Percentiles rank a stretch among this genome's conserved stretches.
Evolutionary conservation across 2,797 vertebrate species (phyloP).

Genomic region (Spizella passerina): DNA sequence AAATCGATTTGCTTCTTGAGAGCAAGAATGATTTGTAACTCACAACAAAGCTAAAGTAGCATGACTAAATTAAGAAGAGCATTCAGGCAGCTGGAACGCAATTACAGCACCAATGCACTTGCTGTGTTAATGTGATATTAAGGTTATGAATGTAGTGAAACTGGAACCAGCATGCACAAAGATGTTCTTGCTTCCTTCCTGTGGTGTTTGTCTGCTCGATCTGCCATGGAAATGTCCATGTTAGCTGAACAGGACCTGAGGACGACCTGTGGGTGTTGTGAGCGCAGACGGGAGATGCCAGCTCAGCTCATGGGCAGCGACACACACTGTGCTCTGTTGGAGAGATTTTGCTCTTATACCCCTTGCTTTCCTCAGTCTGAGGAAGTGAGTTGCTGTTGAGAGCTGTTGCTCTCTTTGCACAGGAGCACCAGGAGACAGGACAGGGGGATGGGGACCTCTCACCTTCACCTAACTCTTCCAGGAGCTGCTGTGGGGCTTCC

Average conservation of each 20-base stretch:
- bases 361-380: background rate
- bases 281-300: accelerated
- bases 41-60: slow-evolving; percentile 14
- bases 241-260: background rate
- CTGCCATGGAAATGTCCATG: background rate
- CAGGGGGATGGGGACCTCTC: background rate
- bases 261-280: background rate
- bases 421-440: background rate
- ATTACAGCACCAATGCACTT: background rate
- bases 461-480: accelerated
- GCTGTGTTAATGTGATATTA: background rate
- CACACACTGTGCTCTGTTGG: background rate
- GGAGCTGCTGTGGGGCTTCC: background rate
- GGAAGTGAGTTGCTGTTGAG: background rate
- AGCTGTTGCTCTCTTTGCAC: background rate
- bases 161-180: background rate
- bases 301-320: accelerated
- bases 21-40: slow-evolving; percentile 21
- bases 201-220: background rate
- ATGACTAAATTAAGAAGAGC: slow-evolving; percentile 19
- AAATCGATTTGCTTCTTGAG: slow-evolving; percentile 51
- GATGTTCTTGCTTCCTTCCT: background rate
- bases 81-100: slow-evolving; percentile 1
- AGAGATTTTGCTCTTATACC: background rate
- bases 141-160: background rate